Conservation (phyloP, 2,113 vertebrate genomes). For the Donacobius atricapilla region DNA sequence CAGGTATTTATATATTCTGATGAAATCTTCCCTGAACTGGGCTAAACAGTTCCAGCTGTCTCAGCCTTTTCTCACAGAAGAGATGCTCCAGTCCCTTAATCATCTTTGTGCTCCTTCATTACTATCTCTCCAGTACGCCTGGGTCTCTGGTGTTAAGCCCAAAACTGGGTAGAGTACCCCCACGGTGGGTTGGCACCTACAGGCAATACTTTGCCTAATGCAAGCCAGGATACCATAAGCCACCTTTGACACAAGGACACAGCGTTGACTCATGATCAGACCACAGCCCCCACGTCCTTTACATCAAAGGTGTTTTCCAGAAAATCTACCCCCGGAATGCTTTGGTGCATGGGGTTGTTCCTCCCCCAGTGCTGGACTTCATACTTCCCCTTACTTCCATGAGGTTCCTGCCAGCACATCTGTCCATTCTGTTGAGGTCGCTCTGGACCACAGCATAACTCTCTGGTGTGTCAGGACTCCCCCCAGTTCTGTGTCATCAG, state of each 20-base stretch:
- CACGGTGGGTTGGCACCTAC: background rate
- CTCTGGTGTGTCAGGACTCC: background rate
- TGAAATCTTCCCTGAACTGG: background rate
- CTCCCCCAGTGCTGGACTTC: background rate
- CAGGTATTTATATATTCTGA: background rate
- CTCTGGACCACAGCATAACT: background rate
- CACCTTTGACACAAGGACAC: background rate
- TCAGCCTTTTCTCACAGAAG: background rate
- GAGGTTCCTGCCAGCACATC: background rate
- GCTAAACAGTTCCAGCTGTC: background rate
- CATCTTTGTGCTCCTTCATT: background rate
- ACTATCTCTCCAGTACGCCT: background rate
- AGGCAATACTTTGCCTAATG: background rate
- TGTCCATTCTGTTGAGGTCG: background rate
- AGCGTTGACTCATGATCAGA: background rate
- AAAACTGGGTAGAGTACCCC: background rate
- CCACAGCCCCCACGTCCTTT: background rate
- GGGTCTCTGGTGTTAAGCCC: background rate
- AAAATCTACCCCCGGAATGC: rapidly evolving
- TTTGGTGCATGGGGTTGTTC: background rate
- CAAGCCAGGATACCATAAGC: background rate
- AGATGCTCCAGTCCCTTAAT: background rate
- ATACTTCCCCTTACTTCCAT: background rate
- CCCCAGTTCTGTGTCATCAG: background rate
- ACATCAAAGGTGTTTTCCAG: background rate